These are phyloP conservation scores for Plutomurus gul DNA, from an alignment of 1,140 invertebrate genomes.

Conservation along the genomic window DNA sequence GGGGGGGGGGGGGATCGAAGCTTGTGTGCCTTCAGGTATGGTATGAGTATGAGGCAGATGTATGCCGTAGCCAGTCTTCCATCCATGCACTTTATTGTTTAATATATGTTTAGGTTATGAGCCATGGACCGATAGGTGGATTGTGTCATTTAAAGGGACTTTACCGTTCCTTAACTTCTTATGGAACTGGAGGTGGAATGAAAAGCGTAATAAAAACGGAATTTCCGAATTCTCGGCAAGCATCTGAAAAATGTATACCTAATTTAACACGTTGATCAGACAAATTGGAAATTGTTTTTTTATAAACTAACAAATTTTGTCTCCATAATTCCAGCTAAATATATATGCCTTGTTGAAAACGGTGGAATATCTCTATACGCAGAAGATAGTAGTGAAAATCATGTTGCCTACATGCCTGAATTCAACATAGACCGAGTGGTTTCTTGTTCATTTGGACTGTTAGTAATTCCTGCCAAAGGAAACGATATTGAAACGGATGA, in stretches of 20 bases:
- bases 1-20: too few relatives aligned
- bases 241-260: background rate
- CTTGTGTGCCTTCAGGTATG: too few relatives aligned
- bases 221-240: slow-evolving; percentile 19
- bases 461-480: slow-evolving; percentile 43
- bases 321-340: slow-evolving; percentile 10
- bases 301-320: too few relatives aligned
- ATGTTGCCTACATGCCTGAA: slow-evolving; percentile 49
- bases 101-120: background rate
- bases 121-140: slow-evolving; percentile 49
- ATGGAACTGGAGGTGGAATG: slow-evolving; percentile 49
- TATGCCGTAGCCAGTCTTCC: too few relatives aligned
- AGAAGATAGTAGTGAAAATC: slow-evolving; percentile 45
- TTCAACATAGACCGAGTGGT: slow-evolving; percentile 49
- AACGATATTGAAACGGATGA: background rate
- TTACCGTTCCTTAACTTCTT: slow-evolving; percentile 48
- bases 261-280: too few relatives aligned
- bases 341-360: slow-evolving; percentile 49
- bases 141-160: slow-evolving; percentile 45
- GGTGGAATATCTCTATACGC: slow-evolving; percentile 49
- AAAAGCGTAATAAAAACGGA: slow-evolving; percentile 36
- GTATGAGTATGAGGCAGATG: too few relatives aligned
- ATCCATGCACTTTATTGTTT: too few relatives aligned
- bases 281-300: too few relatives aligned
- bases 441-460: slow-evolving; percentile 39